These are phyloP conservation scores for Pseudochirops corinnae DNA, from an alignment of 2,797 vertebrate species.

Conservation along the genomic window DNA sequence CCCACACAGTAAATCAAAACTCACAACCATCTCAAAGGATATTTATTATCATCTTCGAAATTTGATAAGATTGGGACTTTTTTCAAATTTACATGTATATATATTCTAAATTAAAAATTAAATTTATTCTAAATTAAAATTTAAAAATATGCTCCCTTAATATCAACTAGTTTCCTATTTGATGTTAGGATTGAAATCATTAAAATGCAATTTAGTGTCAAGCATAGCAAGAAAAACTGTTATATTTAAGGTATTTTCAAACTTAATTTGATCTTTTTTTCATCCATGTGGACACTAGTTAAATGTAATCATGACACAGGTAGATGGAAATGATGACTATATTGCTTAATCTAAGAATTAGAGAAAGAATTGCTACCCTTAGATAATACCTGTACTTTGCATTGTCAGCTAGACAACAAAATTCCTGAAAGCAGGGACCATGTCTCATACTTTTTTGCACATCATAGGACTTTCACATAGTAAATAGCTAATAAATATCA, in stretches of 20 bases:
- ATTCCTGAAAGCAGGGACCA: neutral
- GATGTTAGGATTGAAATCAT: neutral
- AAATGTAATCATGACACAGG: neutral
- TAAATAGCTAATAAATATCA: too few relatives aligned
- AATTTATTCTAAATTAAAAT: neutral
- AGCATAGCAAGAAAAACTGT: neutral
- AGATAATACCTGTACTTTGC: neutral
- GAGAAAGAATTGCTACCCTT: neutral
- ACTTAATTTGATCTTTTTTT: conserved; percentile 21
- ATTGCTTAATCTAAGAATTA: neutral
- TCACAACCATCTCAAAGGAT: neutral
- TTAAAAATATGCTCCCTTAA: neutral
- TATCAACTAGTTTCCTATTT: conserved; percentile 5
- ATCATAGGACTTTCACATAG: too few relatives aligned
- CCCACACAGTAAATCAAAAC: neutral
- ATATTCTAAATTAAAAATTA: neutral
- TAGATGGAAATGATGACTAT: neutral
- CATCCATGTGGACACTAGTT: neutral
- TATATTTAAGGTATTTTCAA: conserved; percentile 34
- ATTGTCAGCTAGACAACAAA: neutral
- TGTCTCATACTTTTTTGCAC: neutral
- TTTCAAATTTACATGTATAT: neutral
- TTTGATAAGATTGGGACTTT: neutral
- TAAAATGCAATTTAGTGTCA: neutral
- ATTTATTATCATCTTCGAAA: conserved; percentile 37